A percentile compares a stretch with the other conserved stretches of the same genome.
Evolutionary conservation across 2,797 vertebrate species (phyloP).

Genomic region (Hipposideros larvatus): DNA sequence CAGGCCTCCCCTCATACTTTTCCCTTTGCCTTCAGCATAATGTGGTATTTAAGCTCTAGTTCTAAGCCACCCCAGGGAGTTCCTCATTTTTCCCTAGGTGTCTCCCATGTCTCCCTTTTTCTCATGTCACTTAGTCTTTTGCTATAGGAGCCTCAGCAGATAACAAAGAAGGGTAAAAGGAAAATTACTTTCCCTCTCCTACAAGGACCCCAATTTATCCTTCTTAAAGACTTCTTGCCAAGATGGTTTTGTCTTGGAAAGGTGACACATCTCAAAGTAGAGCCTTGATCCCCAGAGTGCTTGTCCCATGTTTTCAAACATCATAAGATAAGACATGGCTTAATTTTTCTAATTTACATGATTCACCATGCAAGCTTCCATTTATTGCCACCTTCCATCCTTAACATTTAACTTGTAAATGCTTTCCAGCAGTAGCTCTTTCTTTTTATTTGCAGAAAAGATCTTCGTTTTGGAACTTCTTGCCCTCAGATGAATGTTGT

Average conservation of each 20-base stretch:
- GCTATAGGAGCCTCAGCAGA: background rate
- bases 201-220: background rate
- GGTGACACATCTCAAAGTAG: background rate
- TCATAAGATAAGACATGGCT: background rate
- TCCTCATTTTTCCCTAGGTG: background rate
- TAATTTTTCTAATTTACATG: background rate
- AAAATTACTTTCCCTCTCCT: background rate
- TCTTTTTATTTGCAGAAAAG: conserved; percentile 49
- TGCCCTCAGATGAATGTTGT: background rate
- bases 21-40: background rate
- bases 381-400: background rate
- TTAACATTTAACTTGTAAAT: conserved; percentile 57
- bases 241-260: background rate
- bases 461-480: conserved; percentile 5
- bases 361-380: background rate
- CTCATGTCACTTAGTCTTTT: background rate
- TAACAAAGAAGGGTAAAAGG: background rate
- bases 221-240: background rate
- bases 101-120: background rate
- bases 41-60: background rate
- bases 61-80: background rate
- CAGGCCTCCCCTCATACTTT: background rate
- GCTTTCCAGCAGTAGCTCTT: background rate
- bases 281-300: background rate
- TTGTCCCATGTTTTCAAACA: background rate